Percentiles rank a stretch among this genome's conserved stretches.
phyloP scores from a whole-genome alignment of 2,113 vertebrate genomes.

The Sitta europaea region DNA sequence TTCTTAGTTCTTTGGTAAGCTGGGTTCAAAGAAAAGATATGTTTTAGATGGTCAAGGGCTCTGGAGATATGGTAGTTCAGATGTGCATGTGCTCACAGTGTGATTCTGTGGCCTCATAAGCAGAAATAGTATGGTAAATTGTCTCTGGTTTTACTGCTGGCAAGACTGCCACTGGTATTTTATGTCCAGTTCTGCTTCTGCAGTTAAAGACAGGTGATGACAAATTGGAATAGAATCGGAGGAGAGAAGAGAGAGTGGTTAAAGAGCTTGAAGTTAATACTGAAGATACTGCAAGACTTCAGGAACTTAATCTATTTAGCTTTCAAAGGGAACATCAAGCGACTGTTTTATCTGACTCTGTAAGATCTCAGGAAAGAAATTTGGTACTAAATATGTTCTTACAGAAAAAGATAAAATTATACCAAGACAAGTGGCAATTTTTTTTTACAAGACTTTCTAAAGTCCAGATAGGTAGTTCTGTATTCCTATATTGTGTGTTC shows the following conservation, averaged over 20 bases:
- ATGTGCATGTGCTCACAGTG: neutral
- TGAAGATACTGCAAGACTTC: constrained; percentile 2
- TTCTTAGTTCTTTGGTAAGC: neutral
- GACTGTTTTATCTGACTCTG: neutral
- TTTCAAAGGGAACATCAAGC: constrained; percentile 15
- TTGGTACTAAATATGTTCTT: neutral
- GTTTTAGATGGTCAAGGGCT: neutral
- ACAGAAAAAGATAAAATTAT: neutral
- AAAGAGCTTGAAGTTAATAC: neutral
- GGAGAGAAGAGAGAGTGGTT: neutral
- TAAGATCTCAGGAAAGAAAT: neutral
- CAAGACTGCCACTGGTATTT: neutral
- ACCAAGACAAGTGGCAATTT: neutral
- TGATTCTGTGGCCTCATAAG: neutral
- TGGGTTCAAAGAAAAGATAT: neutral
- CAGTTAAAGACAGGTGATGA: constrained; percentile 30
- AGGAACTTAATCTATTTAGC: constrained; percentile 17
- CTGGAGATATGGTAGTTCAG: neutral
- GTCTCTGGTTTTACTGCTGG: constrained; percentile 10
- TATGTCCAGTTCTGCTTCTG: neutral
- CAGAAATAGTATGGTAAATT: neutral
- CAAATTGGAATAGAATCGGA: constrained; percentile 47
- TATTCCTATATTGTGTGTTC: neutral
- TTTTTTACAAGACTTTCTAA: neutral
- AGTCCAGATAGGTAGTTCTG: neutral